Conservation (phyloP, 2,797 vertebrate genomes). For the Premnoplex brunnescens region DNA sequence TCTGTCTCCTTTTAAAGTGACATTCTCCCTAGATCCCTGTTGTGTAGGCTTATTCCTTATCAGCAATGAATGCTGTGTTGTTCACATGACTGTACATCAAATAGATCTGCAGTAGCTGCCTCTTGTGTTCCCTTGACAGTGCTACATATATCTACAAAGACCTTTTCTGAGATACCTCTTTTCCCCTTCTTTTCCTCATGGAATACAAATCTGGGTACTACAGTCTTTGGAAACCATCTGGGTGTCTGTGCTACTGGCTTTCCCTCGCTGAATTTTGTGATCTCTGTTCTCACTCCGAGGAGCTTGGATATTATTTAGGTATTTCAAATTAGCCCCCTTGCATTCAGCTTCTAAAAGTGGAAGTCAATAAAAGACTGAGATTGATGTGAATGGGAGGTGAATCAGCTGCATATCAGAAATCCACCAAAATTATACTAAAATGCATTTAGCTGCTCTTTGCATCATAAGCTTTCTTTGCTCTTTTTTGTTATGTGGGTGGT, state of each 20-base stretch:
- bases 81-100: conserved; percentile 12
- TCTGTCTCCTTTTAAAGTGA: not conserved
- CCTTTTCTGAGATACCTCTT: not conserved
- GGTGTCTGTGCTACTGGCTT: not conserved
- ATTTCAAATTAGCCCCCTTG: not conserved
- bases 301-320: not conserved
- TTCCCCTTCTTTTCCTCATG: not conserved
- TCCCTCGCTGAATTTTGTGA: not conserved
- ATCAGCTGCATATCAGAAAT: not conserved
- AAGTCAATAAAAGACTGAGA: not conserved
- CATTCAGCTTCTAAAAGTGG: not conserved
- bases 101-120: not conserved
- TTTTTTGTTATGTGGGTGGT: not conserved
- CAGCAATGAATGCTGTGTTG: not conserved
- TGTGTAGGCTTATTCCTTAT: not conserved
- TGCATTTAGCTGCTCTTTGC: not conserved
- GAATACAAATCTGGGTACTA: not conserved
- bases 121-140: not conserved
- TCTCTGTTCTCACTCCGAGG: not conserved
- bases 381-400: not conserved
- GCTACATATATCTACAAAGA: not conserved
- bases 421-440: not conserved
- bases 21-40: not conserved
- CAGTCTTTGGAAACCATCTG: not conserved
- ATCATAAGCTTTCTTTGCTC: not conserved